These are phyloP conservation scores for Operophtera brumata DNA, from an alignment of 2,888 invertebrate genomes.

Conservation along the genomic window DNA sequence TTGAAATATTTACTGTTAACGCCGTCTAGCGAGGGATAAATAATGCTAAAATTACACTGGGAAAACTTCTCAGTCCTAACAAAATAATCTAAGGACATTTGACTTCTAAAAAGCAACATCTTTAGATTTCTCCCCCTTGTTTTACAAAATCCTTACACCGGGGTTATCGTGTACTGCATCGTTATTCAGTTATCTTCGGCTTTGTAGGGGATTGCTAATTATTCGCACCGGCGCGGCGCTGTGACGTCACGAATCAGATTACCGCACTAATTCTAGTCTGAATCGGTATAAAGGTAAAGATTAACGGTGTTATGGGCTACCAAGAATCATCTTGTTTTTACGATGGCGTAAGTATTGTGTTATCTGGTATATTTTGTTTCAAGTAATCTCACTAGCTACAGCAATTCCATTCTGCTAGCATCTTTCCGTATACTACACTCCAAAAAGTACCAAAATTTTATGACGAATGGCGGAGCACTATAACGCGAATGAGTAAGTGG, in stretches of 20 bases:
- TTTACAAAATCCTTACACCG: slow-evolving; percentile 23
- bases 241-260: slow-evolving; percentile 44
- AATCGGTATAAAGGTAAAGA: slow-evolving; percentile 21
- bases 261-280: slow-evolving; percentile 21
- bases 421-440: no score
- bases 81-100: background rate
- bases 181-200: slow-evolving; percentile 64
- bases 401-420: no score
- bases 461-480: no score
- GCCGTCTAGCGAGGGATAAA: no score
- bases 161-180: slow-evolving; percentile 40
- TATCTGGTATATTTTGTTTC: no score
- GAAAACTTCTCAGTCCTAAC: no score
- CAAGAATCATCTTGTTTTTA: slow-evolving; percentile 7
- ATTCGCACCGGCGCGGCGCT: slow-evolving; percentile 58
- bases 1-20: no score
- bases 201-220: slow-evolving; percentile 61
- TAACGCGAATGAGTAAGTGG: no score
- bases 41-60: no score
- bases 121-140: slow-evolving; percentile 19
- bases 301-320: slow-evolving; percentile 13
- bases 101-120: slow-evolving; percentile 3
- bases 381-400: no score
- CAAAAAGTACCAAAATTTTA: no score
- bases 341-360: background rate